phyloP scores from a whole-genome alignment of 2,797 vertebrate genomes.

The Decapterus maruadsi region DNA sequence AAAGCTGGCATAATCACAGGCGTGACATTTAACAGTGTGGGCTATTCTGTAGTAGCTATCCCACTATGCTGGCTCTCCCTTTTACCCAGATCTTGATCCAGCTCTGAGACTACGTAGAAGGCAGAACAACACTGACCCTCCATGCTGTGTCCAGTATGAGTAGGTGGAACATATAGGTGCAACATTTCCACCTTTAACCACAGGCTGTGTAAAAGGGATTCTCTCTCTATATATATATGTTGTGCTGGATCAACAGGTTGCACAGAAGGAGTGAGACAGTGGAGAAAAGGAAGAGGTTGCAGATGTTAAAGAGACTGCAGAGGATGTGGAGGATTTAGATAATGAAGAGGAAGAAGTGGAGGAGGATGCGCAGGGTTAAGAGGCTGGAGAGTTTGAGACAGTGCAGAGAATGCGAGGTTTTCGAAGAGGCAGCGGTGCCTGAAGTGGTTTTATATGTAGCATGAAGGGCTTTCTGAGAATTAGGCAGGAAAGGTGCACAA shows the following conservation, averaged over 20 bases:
- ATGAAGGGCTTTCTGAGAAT: constrained; percentile 48
- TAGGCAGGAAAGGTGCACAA: constrained; percentile 49
- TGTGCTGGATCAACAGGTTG: constrained; percentile 43
- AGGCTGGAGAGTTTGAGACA: constrained; percentile 48
- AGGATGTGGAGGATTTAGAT: constrained; percentile 45
- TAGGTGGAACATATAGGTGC: too few relatives aligned
- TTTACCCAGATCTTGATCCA: too few relatives aligned
- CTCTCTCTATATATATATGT: neutral
- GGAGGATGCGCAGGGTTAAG: constrained; percentile 51
- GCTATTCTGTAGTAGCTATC: too few relatives aligned
- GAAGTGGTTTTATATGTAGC: constrained; percentile 56
- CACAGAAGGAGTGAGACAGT: constrained; percentile 3
- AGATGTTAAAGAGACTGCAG: constrained; percentile 43
- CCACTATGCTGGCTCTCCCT: too few relatives aligned
- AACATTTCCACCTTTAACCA: too few relatives aligned
- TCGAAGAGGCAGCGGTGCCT: constrained; percentile 44
- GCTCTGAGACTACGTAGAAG: too few relatives aligned
- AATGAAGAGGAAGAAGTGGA: constrained; percentile 58
- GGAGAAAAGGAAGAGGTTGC: constrained; percentile 34
- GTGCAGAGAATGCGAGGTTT: constrained; percentile 40
- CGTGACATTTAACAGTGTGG: too few relatives aligned
- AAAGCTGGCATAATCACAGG: too few relatives aligned
- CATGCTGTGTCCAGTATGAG: too few relatives aligned
- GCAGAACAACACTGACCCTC: too few relatives aligned
- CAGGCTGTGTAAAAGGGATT: too few relatives aligned